Percentiles rank a stretch among this genome's conserved stretches.
phyloP scores from a whole-genome alignment of 2,113 vertebrate species.

The Ammodytes dubius region DNA sequence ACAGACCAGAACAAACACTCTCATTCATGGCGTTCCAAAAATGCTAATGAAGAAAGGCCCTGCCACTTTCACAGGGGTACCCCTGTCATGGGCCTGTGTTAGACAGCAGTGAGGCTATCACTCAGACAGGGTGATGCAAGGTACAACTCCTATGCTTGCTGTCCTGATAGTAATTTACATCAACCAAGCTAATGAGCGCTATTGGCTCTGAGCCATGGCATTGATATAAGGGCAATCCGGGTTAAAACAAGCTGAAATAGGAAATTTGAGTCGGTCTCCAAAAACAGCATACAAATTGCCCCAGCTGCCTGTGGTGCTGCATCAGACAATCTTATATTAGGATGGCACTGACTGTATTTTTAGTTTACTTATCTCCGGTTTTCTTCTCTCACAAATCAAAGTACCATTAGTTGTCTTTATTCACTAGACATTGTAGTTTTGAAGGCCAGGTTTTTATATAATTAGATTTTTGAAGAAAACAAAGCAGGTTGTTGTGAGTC shows the following conservation, averaged over 20 bases:
- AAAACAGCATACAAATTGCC: slow-evolving; percentile 20
- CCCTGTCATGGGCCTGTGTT: slow-evolving; percentile 69
- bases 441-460: too few species aligned
- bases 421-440: neutral
- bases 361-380: neutral
- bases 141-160: slow-evolving; percentile 45
- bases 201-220: slow-evolving; percentile 39
- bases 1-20: slow-evolving; percentile 78
- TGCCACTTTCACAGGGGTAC: slow-evolving; percentile 75
- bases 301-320: slow-evolving; percentile 12
- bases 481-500: neutral
- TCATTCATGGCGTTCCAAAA: slow-evolving; percentile 81
- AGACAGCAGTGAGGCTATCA: slow-evolving; percentile 52
- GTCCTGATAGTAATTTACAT: slow-evolving; percentile 43
- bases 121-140: slow-evolving; percentile 58
- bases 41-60: slow-evolving; percentile 79
- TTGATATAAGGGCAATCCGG: slow-evolving; percentile 14
- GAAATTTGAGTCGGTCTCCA: slow-evolving; percentile 1
- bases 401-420: neutral
- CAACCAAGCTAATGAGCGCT: slow-evolving; percentile 19
- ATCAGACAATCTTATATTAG: neutral
- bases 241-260: slow-evolving; percentile 9
- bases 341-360: neutral
- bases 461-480: too few species aligned
- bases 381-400: neutral